Base-by-base conservation (phyloP, 1,140 invertebrate species). In the Oncopodura yosiiana region DNA sequence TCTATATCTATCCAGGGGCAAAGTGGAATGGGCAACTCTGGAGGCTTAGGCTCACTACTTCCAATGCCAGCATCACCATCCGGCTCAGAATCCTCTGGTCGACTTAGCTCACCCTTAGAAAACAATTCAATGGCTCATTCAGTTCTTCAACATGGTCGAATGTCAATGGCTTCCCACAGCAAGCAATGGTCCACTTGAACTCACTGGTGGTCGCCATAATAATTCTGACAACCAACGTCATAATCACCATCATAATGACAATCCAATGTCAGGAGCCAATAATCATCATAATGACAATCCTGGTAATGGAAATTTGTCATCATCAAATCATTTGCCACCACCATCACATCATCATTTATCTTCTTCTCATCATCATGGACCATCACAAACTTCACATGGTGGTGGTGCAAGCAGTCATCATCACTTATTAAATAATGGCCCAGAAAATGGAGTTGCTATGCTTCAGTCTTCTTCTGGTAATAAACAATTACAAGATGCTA, bases 21-120 rank as follows among this genome's bases (percentile, higher is more conserved):
- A n/a, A n/a, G n/a, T n/a, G n/a, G n/a, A n/a, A n/a, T n/a, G n/a
- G n/a, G n/a, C n/a, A n/a, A n/a, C n/a, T n/a, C 34, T 24, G 46
- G 46, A 6, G 23, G 26, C 21, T 27, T 61, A 36, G 53, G 53
- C 37, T 57, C 56, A 27, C 34, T 62, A n/a, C 50, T 64, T 12
- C 62, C 62, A 39, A 64, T 64, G 62, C 58, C 62, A 43, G 46
- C 58, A 18, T 64, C 62, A 26, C 62, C 62, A 14, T 64, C 62
- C 3, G 62, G 62, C 11, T 64, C 62, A 8, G 62, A 64, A 32
- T 61, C 58, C 27, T 64, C 62, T 4, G 62, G 62, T n/a, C 55
- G 62, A 41, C 55, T 64, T 19, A 64, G 62, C 30, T 64, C 62
- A 8, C 62, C 62, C 16, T 37, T 64, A 29, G 62, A 64, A 16